Conservation (phyloP, 2,797 vertebrate species). For the Enteromius trimaculatus region DNA sequence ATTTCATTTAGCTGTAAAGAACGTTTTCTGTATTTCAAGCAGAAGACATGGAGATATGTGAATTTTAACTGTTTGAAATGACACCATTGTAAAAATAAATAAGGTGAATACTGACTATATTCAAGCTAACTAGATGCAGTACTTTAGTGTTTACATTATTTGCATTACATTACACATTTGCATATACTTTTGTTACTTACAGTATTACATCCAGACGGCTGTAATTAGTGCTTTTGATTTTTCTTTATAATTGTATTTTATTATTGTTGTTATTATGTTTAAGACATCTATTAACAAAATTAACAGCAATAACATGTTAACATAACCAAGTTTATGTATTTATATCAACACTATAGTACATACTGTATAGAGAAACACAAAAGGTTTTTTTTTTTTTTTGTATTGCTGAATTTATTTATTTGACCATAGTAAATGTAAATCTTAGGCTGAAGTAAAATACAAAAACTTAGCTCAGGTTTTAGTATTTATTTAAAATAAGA, state of each 20-base stretch:
- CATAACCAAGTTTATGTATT: no score
- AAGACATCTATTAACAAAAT: no score
- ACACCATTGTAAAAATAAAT: not conserved
- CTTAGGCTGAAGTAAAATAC: not conserved
- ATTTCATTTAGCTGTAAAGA: not conserved
- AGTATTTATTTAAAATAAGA: not conserved
- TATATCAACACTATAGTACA: no score
- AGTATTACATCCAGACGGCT: not conserved
- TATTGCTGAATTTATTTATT: not conserved
- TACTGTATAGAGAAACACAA: no score
- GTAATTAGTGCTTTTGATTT: not conserved
- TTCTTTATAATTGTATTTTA: not conserved
- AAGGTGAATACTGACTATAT: not conserved
- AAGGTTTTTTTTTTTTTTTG: no score
- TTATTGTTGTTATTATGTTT: no score
- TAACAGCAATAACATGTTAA: no score
- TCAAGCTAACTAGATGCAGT: not conserved
- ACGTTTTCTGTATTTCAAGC: not conserved
- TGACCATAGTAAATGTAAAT: not conserved
- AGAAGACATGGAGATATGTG: not conserved
- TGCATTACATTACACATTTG: not conserved
- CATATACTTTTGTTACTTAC: not conserved
- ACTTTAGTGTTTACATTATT: not conserved
- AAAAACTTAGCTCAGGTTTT: not conserved
- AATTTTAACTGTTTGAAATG: not conserved